A percentile compares a stretch with the other conserved stretches of the same genome.
Conservation (phyloP, 2,888 invertebrate species). For the Ferrisia virgata region DNA sequence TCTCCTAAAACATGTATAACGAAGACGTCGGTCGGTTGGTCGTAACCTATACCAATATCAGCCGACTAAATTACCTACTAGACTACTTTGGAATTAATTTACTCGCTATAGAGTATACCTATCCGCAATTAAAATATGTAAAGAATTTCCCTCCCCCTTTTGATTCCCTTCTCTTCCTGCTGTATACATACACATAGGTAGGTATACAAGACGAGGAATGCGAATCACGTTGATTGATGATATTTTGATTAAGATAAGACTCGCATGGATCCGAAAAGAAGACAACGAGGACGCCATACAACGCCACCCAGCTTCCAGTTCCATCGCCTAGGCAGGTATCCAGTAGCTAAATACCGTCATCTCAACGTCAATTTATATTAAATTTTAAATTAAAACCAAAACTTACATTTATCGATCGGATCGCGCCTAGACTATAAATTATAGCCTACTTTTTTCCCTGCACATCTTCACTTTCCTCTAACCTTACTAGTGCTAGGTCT, state of each 20-base stretch:
- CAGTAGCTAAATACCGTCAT: constrained; percentile 13
- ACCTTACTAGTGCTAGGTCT: too few species aligned
- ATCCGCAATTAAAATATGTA: constrained; percentile 2
- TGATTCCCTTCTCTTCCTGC: neutral
- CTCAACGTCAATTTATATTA: neutral
- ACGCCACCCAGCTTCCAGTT: neutral
- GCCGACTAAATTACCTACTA: too few species aligned
- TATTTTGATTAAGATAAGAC: constrained; percentile 31
- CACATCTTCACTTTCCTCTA: too few species aligned
- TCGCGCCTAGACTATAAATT: neutral
- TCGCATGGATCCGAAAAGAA: neutral
- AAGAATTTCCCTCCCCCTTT: constrained; percentile 3
- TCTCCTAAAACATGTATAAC: too few species aligned
- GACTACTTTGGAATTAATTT: neutral
- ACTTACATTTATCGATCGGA: neutral
- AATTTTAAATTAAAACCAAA: neutral
- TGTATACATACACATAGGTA: neutral
- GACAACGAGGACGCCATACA: too few species aligned
- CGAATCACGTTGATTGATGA: constrained; percentile 33
- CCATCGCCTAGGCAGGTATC: neutral
- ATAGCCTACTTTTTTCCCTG: neutral
- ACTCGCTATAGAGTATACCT: neutral
- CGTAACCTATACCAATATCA: too few species aligned
- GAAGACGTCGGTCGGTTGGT: too few species aligned
- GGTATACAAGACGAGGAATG: neutral